These are phyloP conservation scores for Sarcophilus harrisii DNA, from an alignment of 2,797 vertebrate genomes.

Conservation along the genomic window DNA sequence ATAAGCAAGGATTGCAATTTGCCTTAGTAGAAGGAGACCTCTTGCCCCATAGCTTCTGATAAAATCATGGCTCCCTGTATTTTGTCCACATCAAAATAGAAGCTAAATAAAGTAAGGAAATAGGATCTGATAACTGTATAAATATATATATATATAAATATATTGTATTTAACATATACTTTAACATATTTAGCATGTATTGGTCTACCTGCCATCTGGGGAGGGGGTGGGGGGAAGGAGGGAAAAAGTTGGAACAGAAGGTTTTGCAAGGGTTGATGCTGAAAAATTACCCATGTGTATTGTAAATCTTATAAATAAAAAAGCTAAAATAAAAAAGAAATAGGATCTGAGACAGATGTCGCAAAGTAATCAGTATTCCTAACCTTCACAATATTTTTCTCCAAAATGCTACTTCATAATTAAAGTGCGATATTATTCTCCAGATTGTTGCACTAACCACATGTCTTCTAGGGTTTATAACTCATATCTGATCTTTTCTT, in stretches of 20 bases:
- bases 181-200: no score
- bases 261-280: no score
- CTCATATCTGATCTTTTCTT: not conserved
- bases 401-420: not conserved
- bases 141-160: no score
- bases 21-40: not conserved
- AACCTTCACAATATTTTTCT: slow-evolving; percentile 41
- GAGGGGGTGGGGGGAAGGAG: no score
- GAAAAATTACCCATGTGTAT: no score
- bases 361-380: not conserved
- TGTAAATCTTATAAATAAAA: not conserved
- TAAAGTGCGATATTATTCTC: not conserved
- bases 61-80: not conserved
- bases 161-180: no score
- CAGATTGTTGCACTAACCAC: not conserved
- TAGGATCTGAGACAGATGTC: not conserved
- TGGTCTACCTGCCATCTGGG: no score
- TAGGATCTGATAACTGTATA: not conserved
- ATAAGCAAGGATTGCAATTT: not conserved
- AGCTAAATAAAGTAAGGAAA: not conserved
- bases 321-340: not conserved
- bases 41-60: not conserved
- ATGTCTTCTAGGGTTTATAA: not conserved
- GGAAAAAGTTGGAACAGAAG: no score
- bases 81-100: not conserved